Evolutionary conservation across 2,797 vertebrate genomes (phyloP).

Genomic region (Pseudocheirus occidentalis): DNA sequence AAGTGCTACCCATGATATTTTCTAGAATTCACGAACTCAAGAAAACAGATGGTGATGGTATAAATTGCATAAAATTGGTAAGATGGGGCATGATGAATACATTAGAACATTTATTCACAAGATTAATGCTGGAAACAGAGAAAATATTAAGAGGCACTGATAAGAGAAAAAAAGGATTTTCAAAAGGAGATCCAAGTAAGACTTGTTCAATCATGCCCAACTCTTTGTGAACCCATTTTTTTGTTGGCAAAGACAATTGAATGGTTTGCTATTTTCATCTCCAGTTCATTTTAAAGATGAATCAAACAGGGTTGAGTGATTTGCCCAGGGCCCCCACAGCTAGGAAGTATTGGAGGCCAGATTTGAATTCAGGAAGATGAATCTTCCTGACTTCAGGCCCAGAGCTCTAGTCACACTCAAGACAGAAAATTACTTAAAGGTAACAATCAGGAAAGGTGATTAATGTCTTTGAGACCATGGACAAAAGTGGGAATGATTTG

Average conservation of each 20-base stretch:
- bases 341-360: not conserved
- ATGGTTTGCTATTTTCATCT: not conserved
- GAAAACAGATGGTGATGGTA: conserved; percentile 37
- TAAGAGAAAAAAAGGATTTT: conserved; percentile 2
- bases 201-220: not conserved
- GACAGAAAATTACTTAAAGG: not conserved
- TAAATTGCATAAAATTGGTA: conserved; percentile 45
- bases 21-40: conserved; percentile 29
- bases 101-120: conserved; percentile 42
- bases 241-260: not conserved
- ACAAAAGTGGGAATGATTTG: conserved; percentile 1
- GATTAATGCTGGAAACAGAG: conserved; percentile 37
- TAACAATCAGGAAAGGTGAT: not conserved
- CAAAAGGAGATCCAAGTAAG: conserved; percentile 20
- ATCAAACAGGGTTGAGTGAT: not conserved
- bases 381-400: not conserved
- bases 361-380: not conserved
- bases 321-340: not conserved
- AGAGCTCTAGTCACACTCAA: not conserved
- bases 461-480: not conserved
- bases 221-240: not conserved
- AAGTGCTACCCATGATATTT: conserved; percentile 45
- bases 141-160: conserved; percentile 45
- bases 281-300: not conserved
- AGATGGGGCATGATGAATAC: conserved; percentile 24